phyloP scores from a whole-genome alignment of 2,113 vertebrate species.

The Nibea albiflora region DNA sequence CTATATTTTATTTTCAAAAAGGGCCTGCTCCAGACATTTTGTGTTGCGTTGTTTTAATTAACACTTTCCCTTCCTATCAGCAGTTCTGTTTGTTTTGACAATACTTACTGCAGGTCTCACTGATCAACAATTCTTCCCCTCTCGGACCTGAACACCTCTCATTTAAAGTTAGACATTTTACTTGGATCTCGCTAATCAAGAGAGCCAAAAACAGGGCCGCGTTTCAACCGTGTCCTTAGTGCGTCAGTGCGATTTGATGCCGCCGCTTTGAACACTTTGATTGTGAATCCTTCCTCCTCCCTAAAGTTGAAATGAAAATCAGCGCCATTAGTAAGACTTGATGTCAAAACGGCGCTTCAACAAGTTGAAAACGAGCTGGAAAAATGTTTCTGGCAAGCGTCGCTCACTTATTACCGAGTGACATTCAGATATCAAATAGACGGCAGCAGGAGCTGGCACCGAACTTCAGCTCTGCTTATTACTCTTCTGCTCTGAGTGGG shows the following conservation, averaged over 20 bases:
- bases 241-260: constrained; percentile 21
- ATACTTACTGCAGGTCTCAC: background rate
- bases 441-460: constrained; percentile 52
- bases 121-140: constrained; percentile 6
- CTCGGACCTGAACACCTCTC: background rate
- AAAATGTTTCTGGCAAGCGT: constrained; percentile 53
- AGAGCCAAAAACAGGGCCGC: constrained; percentile 2
- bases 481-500: constrained; percentile 49
- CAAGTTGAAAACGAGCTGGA: constrained; percentile 55
- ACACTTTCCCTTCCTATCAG: constrained; percentile 2
- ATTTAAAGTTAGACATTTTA: constrained; percentile 3
- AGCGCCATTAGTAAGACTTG: constrained; percentile 2
- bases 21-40: background rate
- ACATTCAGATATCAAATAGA: constrained; percentile 68
- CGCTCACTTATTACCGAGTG: constrained; percentile 55
- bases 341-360: constrained; percentile 47
- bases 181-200: constrained; percentile 13
- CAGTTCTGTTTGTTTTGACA: background rate
- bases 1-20: background rate
- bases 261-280: constrained; percentile 21
- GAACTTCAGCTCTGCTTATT: constrained; percentile 46
- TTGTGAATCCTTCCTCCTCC: constrained; percentile 12
- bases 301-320: constrained; percentile 45
- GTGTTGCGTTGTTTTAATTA: background rate
- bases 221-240: constrained; percentile 13